These are phyloP conservation scores for Nettapus auritus DNA, from an alignment of 2,113 vertebrate genomes.

Conservation along the genomic window DNA sequence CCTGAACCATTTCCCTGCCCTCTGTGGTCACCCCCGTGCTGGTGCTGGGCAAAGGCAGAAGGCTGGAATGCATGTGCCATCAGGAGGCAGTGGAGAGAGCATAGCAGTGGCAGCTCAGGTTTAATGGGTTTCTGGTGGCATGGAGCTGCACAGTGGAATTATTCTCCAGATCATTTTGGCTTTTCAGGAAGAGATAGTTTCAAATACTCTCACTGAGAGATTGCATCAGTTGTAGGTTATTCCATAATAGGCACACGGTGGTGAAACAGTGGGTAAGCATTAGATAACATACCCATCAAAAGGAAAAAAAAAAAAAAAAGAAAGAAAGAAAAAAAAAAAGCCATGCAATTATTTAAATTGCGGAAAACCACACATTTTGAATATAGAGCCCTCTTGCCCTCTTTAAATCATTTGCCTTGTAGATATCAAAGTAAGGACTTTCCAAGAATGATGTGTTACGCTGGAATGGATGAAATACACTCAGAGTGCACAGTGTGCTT, in stretches of 20 bases:
- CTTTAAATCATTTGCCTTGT: not conserved
- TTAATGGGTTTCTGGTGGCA: not conserved
- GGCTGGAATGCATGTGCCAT: not conserved
- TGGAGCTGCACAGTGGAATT: not conserved
- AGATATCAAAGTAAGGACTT: not conserved
- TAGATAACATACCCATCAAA: not conserved
- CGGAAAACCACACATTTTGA: not conserved
- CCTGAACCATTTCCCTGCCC: not conserved
- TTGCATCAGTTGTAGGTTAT: not conserved
- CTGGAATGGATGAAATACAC: not conserved
- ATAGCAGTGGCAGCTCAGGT: not conserved
- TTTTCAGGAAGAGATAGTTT: not conserved
- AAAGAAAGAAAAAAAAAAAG: not conserved
- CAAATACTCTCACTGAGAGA: not conserved
- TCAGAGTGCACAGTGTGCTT: not conserved
- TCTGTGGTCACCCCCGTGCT: not conserved
- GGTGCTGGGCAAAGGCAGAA: not conserved
- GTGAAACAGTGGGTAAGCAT: not conserved
- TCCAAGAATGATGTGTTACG: rapidly evolving
- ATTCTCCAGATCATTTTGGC: not conserved
- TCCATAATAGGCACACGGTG: not conserved
- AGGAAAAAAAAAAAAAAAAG: not conserved
- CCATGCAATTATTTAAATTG: not conserved
- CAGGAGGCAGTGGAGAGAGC: not conserved
- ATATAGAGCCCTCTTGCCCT: not conserved